Conservation (phyloP, 2,797 vertebrate genomes). For the Sebastes diaconus region DNA sequence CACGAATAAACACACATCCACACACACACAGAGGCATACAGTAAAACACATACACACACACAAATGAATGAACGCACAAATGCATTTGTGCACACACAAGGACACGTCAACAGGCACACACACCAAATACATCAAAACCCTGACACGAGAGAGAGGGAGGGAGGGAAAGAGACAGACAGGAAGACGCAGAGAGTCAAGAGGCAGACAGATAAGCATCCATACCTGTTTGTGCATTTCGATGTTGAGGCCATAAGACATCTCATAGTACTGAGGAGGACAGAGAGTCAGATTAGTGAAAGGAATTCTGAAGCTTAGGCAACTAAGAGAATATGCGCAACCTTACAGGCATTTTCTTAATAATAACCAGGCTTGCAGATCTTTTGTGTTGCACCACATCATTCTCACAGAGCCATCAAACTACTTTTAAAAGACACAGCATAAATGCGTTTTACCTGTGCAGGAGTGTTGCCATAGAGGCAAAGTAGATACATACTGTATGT, state of each 20-base stretch:
- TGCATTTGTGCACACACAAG: constrained; percentile 44
- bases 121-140: constrained; percentile 63
- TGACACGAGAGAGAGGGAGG: constrained; percentile 9
- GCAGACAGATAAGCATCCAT: constrained; percentile 46
- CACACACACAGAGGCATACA: constrained; percentile 16
- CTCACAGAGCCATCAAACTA: not conserved
- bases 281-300: constrained; percentile 6
- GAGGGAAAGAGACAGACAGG: constrained; percentile 21
- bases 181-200: constrained; percentile 9
- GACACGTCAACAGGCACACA: constrained; percentile 52
- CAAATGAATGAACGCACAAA: constrained; percentile 72
- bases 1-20: constrained; percentile 84
- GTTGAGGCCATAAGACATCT: constrained; percentile 98
- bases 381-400: not conserved
- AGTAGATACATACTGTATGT: not conserved
- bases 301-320: not conserved
- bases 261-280: constrained; percentile 89
- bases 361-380: not conserved
- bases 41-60: constrained; percentile 17
- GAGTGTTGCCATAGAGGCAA: not conserved
- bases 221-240: constrained; percentile 98
- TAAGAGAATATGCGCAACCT: not conserved
- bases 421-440: not conserved
- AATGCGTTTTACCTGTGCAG: not conserved
- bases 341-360: not conserved